Conservation (phyloP, 2,888 invertebrate species). For the Amblyteles armatorius region DNA sequence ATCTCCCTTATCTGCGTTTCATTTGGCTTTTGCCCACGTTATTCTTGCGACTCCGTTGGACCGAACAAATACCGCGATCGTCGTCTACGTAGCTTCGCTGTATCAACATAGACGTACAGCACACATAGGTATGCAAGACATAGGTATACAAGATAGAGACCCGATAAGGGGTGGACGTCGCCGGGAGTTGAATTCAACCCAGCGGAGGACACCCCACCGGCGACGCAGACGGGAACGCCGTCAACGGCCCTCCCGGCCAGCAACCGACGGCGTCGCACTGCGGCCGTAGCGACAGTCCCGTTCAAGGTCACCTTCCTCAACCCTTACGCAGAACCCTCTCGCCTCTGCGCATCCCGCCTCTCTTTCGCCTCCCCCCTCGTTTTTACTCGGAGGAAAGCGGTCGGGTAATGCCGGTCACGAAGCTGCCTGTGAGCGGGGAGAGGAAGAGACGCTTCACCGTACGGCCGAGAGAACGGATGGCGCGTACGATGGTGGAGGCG, state of each 20-base stretch:
- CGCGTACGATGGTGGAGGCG: conserved; percentile 4
- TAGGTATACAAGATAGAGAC: not conserved
- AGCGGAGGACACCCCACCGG: conserved; percentile 23
- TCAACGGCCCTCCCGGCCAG: conserved; percentile 17
- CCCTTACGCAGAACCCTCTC: conserved; percentile 71
- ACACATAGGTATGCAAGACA: no score
- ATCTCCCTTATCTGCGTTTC: not conserved
- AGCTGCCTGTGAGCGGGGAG: not conserved
- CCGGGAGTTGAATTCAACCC: conserved; percentile 31
- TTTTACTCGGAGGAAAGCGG: conserved; percentile 12
- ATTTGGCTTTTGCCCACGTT: not conserved
- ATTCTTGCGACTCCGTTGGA: not conserved
- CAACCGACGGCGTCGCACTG: conserved; percentile 40
- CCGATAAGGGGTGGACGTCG: conserved; percentile 7
- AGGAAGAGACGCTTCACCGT: not conserved
- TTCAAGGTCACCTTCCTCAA: conserved; percentile 77
- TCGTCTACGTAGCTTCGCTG: not conserved
- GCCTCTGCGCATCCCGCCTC: not conserved
- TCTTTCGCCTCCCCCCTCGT: not conserved
- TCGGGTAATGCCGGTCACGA: conserved; percentile 19
- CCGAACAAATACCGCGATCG: not conserved
- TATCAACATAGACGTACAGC: not conserved
- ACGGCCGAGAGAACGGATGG: conserved; percentile 24
- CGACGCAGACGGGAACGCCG: conserved; percentile 19
- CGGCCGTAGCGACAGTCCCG: conserved; percentile 60